phyloP scores from a whole-genome alignment of 2,888 invertebrate genomes.

The Meganola albula region DNA sequence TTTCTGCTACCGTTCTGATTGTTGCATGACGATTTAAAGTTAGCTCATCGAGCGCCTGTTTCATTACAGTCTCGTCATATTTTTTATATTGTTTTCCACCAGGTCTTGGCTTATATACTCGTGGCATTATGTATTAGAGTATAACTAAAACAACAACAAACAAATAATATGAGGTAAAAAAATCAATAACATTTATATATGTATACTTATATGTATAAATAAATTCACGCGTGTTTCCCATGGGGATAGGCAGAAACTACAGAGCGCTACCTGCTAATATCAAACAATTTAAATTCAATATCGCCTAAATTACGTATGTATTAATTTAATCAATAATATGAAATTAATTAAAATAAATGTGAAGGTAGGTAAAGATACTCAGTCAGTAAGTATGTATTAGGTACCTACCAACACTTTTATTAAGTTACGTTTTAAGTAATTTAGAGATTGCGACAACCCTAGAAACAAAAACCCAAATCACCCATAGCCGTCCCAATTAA shows the following conservation, averaged over 20 bases:
- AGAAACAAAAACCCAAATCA: constrained; percentile 1
- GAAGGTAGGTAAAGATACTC: constrained; percentile 1
- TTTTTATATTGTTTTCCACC: constrained; percentile 1
- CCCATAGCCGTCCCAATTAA: constrained; percentile 3
- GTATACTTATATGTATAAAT: neutral
- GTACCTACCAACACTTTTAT: constrained; percentile 1
- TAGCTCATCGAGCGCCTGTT: constrained; percentile 3
- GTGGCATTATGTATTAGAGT: neutral
- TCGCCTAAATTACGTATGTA: neutral
- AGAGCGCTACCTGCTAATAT: neutral
- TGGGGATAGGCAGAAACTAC: too few relatives aligned
- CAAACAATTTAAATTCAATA: constrained; percentile 1
- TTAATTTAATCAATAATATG: neutral
- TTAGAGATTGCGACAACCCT: constrained; percentile 3
- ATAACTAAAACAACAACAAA: constrained; percentile 1
- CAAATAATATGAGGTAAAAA: too few relatives aligned
- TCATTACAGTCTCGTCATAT: neutral
- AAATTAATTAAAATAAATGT: too few relatives aligned
- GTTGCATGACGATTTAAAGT: constrained; percentile 5
- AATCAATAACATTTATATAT: too few relatives aligned
- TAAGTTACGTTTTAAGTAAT: neutral
- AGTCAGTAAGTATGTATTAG: constrained; percentile 2
- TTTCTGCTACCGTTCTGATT: constrained; percentile 1
- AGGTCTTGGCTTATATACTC: neutral
- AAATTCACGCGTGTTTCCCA: neutral